Evolutionary conservation across 2,888 invertebrate species (phyloP).

Genomic region (Nephrotoma guestfalica): DNA sequence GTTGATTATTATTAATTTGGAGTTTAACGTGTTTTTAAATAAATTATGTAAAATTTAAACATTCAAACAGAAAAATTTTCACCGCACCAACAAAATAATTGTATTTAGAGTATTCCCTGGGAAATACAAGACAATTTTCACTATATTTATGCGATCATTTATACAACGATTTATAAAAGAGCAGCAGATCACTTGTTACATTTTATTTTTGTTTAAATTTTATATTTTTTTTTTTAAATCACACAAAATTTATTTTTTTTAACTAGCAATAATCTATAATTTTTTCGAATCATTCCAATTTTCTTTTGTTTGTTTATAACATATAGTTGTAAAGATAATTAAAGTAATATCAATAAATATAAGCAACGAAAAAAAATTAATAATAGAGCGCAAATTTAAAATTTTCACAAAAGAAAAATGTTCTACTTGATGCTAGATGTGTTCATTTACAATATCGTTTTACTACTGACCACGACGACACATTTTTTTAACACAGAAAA

Average conservation of each 20-base stretch:
- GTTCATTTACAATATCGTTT: constrained; percentile 1
- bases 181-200: neutral
- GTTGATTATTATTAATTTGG: neutral
- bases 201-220: neutral
- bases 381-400: neutral
- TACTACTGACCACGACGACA: constrained; percentile 2
- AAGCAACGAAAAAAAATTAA: neutral
- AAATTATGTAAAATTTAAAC: neutral
- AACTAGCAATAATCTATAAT: neutral
- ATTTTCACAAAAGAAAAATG: neutral
- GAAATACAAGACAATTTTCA: neutral
- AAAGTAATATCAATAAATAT: neutral
- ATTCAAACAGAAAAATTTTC: neutral
- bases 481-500: neutral
- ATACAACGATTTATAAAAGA: neutral
- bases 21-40: neutral
- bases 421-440: neutral
- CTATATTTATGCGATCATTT: neutral
- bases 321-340: neutral
- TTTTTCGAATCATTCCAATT: neutral
- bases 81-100: neutral
- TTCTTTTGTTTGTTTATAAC: neutral
- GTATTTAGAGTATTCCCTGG: neutral
- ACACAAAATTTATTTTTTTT: neutral
- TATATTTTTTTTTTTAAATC: neutral